Conservation (phyloP, 2,797 vertebrate species). For the Halcyon smyrnensis region DNA sequence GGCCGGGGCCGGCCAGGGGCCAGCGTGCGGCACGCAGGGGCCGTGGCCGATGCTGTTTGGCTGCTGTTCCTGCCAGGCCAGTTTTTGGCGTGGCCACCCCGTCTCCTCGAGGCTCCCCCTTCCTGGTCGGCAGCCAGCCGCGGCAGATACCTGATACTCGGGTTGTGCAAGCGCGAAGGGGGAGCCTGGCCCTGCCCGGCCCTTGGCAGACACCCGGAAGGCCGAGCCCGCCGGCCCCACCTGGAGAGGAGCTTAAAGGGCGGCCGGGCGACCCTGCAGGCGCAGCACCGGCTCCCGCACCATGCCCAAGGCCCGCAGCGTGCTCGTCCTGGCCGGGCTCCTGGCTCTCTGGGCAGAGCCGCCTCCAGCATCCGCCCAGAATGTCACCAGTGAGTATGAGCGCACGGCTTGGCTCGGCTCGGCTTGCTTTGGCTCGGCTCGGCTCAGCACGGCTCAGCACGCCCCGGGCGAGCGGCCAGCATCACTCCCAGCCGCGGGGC, state of each 20-base stretch:
- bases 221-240: constrained; percentile 55
- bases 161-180: constrained; percentile 72
- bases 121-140: constrained; percentile 66
- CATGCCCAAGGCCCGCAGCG: constrained; percentile 54
- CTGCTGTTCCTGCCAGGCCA: constrained; percentile 51
- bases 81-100: constrained; percentile 29
- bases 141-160: constrained; percentile 66
- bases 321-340: constrained; percentile 61
- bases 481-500: neutral
- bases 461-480: neutral
- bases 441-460: neutral
- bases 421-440: neutral
- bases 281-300: constrained; percentile 43
- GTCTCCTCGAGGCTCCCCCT: constrained; percentile 59
- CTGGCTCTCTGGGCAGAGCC: constrained; percentile 62
- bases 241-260: constrained; percentile 64
- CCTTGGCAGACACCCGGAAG: constrained; percentile 69
- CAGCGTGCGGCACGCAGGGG: neutral
- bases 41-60: neutral
- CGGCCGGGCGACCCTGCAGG: constrained; percentile 3
- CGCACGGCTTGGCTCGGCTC: neutral
- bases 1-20: neutral
- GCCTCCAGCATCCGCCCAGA: constrained; percentile 56
- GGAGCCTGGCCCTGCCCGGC: constrained; percentile 70
- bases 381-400: constrained; percentile 72